Conservation (phyloP, 2,797 vertebrate species). For the Enoplosus armatus region DNA sequence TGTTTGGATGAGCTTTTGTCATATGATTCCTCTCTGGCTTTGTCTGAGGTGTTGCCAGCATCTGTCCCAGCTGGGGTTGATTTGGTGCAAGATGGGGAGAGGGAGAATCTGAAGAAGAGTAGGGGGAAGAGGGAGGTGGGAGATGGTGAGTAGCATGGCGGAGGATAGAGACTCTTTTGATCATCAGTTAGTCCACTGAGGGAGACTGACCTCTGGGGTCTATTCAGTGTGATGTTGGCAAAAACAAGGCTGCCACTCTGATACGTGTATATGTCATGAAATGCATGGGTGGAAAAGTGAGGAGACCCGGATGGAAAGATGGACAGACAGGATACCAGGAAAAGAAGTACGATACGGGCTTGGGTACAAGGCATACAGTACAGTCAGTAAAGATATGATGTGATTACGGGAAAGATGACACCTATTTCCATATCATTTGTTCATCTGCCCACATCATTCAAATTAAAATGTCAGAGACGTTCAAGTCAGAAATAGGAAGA, state of each 20-base stretch:
- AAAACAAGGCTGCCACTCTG: conserved; percentile 10
- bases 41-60: conserved; percentile 64
- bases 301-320: conserved; percentile 9
- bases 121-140: background rate
- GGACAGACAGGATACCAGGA: background rate
- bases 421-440: conserved; percentile 44
- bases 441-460: conserved; percentile 21
- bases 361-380: background rate
- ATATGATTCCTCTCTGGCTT: conserved; percentile 59
- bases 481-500: conserved; percentile 20
- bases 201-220: too few species aligned
- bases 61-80: conserved; percentile 64
- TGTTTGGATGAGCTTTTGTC: conserved; percentile 55
- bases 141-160: conserved; percentile 4
- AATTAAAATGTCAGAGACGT: conserved; percentile 39
- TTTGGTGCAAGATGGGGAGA: conserved; percentile 47
- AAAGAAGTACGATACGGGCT: background rate
- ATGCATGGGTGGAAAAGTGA: conserved; percentile 7
- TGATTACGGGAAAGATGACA: background rate
- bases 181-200: conserved; percentile 33
- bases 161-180: conserved; percentile 11
- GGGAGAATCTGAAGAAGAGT: background rate
- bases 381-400: background rate
- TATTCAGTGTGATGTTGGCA: too few species aligned
- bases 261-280: conserved; percentile 1